phyloP scores from a whole-genome alignment of 2,113 vertebrate genomes.

The Pyrgilauda ruficollis region DNA sequence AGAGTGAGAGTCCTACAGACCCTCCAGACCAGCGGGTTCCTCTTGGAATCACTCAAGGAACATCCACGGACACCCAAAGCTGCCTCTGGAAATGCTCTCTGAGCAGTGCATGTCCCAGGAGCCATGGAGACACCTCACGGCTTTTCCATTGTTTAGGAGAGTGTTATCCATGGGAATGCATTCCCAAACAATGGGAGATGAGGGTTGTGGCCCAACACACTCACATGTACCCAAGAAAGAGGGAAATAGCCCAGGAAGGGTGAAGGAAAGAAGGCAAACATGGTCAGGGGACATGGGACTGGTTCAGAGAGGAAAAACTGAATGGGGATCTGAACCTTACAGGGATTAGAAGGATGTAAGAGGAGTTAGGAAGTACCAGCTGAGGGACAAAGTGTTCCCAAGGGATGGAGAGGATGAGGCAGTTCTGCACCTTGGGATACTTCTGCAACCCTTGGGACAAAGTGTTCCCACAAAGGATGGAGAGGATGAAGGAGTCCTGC shows the following conservation, averaged over 20 bases:
- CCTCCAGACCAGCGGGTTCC: neutral
- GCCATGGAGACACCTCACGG: neutral
- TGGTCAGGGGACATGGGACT: fast-evolving
- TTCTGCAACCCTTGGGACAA: too few relatives aligned
- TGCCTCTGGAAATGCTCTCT: neutral
- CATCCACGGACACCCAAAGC: fast-evolving
- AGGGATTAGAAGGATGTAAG: neutral
- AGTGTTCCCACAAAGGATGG: too few relatives aligned
- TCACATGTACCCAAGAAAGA: fast-evolving
- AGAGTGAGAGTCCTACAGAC: neutral
- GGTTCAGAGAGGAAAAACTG: neutral
- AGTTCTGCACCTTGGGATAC: neutral
- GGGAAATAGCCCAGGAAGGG: neutral
- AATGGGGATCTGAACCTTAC: neutral
- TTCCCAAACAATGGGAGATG: fast-evolving
- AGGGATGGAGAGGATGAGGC: neutral
- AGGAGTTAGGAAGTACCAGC: neutral
- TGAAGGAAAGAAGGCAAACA: neutral
- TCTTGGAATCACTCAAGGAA: neutral
- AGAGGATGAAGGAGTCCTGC: too few relatives aligned
- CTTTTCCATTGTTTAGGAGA: neutral
- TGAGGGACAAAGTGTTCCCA: neutral
- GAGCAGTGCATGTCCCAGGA: neutral
- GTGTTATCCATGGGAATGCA: neutral
- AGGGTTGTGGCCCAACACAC: neutral